A percentile compares a stretch with the other conserved stretches of the same genome.
Evolutionary conservation across 92 coral and sea anemone genomes (phyloP).

Genomic region (Chrysogorgia sp.): DNA sequence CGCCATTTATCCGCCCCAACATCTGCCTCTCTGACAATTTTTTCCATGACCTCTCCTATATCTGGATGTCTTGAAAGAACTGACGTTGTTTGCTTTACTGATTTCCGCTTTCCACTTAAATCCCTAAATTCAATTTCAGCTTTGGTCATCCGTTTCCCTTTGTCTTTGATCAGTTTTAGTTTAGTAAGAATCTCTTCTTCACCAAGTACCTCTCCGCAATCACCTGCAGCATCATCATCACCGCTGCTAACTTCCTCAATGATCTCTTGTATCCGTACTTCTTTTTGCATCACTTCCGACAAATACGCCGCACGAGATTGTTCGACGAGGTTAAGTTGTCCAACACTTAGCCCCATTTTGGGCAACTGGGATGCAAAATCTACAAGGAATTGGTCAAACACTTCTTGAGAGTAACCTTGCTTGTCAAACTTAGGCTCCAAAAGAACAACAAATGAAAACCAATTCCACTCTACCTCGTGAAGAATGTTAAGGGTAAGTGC

Average conservation of each 20-base stretch:
- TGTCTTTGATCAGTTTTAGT: slow-evolving; percentile 37
- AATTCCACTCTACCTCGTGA: slow-evolving; percentile 49
- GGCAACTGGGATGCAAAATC: slow-evolving; percentile 56
- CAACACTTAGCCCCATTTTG: slow-evolving; percentile 39
- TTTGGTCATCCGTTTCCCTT: slow-evolving; percentile 29
- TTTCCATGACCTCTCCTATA: slow-evolving; percentile 64
- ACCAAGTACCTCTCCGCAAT: slow-evolving; percentile 34
- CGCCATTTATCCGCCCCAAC: slow-evolving; percentile 66
- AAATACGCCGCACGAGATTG: too few relatives aligned
- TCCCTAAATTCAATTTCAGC: slow-evolving; percentile 39
- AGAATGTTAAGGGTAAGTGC: slow-evolving; percentile 9
- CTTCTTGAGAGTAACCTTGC: slow-evolving; percentile 38
- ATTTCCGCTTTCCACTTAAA: slow-evolving; percentile 21
- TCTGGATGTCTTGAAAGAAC: slow-evolving; percentile 43
- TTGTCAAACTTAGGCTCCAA: slow-evolving; percentile 31
- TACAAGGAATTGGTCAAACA: slow-evolving; percentile 52
- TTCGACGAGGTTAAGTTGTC: slow-evolving; percentile 48
- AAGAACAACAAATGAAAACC: slow-evolving; percentile 57
- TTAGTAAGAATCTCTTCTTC: slow-evolving; percentile 39
- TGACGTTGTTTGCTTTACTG: slow-evolving; percentile 11
- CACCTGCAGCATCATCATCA: slow-evolving; percentile 44
- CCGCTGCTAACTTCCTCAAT: slow-evolving; percentile 50
- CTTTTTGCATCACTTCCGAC: slow-evolving; percentile 49
- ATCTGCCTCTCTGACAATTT: slow-evolving; percentile 51
- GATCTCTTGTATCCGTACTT: slow-evolving; percentile 19